Base-by-base conservation (phyloP, 2,113 vertebrate species). In the Indicator indicator region DNA sequence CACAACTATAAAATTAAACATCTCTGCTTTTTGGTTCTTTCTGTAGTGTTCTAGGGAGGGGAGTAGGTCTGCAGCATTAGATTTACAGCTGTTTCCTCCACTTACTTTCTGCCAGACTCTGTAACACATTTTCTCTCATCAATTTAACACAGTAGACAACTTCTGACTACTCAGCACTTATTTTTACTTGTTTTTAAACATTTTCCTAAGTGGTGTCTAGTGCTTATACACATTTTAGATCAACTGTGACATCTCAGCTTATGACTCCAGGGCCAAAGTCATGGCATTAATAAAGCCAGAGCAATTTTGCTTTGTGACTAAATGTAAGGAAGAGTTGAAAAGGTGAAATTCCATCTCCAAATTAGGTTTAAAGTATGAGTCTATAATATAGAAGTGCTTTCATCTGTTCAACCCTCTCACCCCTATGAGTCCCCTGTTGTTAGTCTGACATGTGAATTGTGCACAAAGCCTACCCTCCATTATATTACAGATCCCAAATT, bases 321-420 rank as follows among this genome's bases (percentile, higher is more conserved):
- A 87, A 72, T 28, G 32, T 27, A 77, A 26, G 33, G 32, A 80
- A 77, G 69, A 93, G 72, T 54, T 88, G 76, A 89, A 93, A 77
- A 97, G 89, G 64, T 96, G 79, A 88, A 88, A 83, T 71, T 60
- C 65, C 65, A 3, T 68, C 65, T 90, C 44, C 23, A 94, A 94
- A 95, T 89, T 83, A 88, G 52, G 17, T 87, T 93, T 83, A 72
- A 83, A 91, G 23, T 38, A 54, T 46, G 19, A 88, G 44, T 81
- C 12, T 86, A 11, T 83, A 81, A 68, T 30, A 60, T 8, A 83
- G 18, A 23, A 89, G 6, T 21, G 52, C 54, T 83, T 86, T 85
- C 64, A 83, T 65, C 72, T 2, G 0, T 80, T 91, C 72, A 89
- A 16, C 28, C 38, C 52, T 28, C 44, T 83, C 54, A 91, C 64